Conservation (phyloP, 2,113 vertebrate species). For the Rhea pennata region DNA sequence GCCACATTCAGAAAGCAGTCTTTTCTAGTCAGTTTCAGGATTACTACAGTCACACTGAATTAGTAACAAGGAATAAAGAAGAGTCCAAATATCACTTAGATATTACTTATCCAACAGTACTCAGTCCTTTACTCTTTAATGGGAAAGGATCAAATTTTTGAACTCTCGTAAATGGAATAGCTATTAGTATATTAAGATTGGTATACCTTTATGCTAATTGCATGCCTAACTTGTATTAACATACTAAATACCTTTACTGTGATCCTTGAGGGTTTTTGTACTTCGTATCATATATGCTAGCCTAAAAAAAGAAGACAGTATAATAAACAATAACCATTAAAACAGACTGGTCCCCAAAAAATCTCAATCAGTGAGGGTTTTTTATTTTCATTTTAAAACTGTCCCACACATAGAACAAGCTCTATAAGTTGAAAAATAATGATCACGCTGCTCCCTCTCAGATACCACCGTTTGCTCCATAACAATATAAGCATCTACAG, state of each 20-base stretch:
- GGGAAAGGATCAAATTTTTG: neutral
- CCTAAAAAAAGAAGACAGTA: neutral
- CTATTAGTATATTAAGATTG: neutral
- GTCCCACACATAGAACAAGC: neutral
- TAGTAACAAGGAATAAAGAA: neutral
- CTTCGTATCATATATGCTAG: neutral
- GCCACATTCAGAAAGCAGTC: neutral
- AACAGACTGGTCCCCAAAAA: neutral
- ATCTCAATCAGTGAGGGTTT: neutral
- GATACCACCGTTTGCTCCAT: too few species aligned
- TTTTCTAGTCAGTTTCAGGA: neutral
- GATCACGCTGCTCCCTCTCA: too few species aligned
- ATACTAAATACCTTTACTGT: neutral
- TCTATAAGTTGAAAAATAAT: neutral
- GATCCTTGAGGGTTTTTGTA: neutral
- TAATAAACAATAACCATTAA: neutral
- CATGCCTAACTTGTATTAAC: neutral
- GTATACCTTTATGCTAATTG: neutral
- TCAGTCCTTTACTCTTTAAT: neutral
- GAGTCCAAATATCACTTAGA: neutral
- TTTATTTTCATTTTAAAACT: neutral
- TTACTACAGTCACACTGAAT: too few species aligned
- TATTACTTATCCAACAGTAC: neutral
- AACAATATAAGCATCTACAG: too few species aligned
- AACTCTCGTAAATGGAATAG: neutral